These are phyloP conservation scores for Polyommatus iphigenia DNA, from an alignment of 2,888 invertebrate species.

Conservation along the genomic window DNA sequence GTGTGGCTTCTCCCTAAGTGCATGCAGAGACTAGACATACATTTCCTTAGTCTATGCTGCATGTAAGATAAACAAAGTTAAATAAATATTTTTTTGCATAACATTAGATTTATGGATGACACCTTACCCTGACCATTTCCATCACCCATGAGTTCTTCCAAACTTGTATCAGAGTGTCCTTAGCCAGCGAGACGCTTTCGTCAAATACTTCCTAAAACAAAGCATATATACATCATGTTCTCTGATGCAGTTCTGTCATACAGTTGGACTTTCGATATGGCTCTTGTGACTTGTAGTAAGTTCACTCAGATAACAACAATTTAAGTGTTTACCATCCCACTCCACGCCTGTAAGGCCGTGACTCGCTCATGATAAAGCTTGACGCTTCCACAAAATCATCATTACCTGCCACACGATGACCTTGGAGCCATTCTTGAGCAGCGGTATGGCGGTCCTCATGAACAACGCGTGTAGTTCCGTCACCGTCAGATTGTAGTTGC, in stretches of 20 bases:
- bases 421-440: slow-evolving; percentile 51
- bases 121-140: slow-evolving; percentile 55
- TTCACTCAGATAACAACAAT: background rate
- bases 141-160: slow-evolving; percentile 80
- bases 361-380: background rate
- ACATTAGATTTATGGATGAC: slow-evolving; percentile 34
- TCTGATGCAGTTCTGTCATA: background rate
- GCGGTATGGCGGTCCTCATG: slow-evolving; percentile 58
- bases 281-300: background rate
- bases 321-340: slow-evolving; percentile 34
- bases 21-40: too few species aligned
- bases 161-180: slow-evolving; percentile 88
- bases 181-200: slow-evolving; percentile 82
- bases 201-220: slow-evolving; percentile 89
- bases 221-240: slow-evolving; percentile 71
- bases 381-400: slow-evolving; percentile 1
- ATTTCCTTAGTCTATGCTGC: too few species aligned
- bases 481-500: slow-evolving; percentile 49
- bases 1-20: too few species aligned
- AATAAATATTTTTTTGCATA: too few species aligned
- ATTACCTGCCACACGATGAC: slow-evolving; percentile 67
- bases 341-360: background rate
- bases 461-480: slow-evolving; percentile 57
- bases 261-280: too few species aligned
- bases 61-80: too few species aligned